phyloP scores from a whole-genome alignment of 1,140 invertebrate genomes.

The Drosophila repletoides region DNA sequence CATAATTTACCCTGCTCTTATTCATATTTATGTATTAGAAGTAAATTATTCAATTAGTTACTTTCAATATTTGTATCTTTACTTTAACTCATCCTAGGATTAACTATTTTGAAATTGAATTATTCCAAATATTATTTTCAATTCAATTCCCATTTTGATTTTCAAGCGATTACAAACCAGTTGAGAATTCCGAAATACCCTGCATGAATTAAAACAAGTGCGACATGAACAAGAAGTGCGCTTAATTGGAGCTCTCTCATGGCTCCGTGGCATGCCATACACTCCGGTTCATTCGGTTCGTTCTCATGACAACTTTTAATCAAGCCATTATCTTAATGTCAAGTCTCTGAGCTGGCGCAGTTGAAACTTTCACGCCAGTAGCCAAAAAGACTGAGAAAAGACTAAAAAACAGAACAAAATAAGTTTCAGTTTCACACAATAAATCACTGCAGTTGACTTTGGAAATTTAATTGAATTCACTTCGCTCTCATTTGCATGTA shows the following conservation, averaged over 20 bases:
- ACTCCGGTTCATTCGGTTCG: slow-evolving; percentile 15
- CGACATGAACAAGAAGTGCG: slow-evolving; percentile 29
- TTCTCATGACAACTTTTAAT: slow-evolving; percentile 77
- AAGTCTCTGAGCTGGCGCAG: slow-evolving; percentile 31
- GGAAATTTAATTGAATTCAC: slow-evolving; percentile 65
- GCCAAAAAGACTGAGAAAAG: slow-evolving; percentile 30
- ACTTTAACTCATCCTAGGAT: too few species aligned
- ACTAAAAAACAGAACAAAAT: slow-evolving; percentile 11
- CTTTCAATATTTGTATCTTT: too few species aligned
- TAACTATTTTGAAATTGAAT: neutral
- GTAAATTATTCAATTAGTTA: too few species aligned
- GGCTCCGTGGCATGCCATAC: slow-evolving; percentile 27
- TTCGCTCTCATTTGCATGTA: slow-evolving; percentile 58
- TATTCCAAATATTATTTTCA: too few species aligned
- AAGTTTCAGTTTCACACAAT: slow-evolving; percentile 75
- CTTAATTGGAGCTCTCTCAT: slow-evolving; percentile 64
- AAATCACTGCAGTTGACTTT: slow-evolving; percentile 70
- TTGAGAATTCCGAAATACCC: neutral
- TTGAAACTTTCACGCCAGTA: slow-evolving; percentile 58
- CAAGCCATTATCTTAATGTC: slow-evolving; percentile 73
- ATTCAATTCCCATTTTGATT: too few species aligned
- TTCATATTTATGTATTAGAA: too few species aligned
- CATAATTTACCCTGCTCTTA: too few species aligned
- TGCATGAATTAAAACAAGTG: neutral
- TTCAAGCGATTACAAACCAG: neutral